Evolutionary conservation across 2,113 vertebrate genomes (phyloP).

Genomic region (Petrocephalus microphthalmus): DNA sequence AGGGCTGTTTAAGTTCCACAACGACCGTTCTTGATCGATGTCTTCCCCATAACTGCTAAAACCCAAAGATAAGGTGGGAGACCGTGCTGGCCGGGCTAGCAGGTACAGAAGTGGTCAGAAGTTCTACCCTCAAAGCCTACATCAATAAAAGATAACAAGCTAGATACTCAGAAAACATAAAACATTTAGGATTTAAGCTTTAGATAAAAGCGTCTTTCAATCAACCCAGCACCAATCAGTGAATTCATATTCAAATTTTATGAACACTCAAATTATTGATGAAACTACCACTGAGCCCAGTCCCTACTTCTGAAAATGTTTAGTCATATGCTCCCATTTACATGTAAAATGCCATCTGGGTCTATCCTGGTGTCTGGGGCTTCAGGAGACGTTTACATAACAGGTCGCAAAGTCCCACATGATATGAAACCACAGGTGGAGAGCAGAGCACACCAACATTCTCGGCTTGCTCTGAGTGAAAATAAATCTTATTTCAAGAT

Average conservation of each 20-base stretch:
- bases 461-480: background rate
- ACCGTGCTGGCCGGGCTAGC: background rate
- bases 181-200: too few species aligned
- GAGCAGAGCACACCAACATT: background rate
- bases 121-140: background rate
- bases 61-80: background rate
- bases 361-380: background rate
- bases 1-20: background rate
- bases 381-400: background rate
- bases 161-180: background rate
- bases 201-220: background rate
- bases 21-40: background rate
- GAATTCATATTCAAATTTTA: background rate
- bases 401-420: background rate
- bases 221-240: background rate
- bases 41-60: background rate
- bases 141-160: background rate
- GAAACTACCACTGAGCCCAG: background rate
- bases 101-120: background rate
- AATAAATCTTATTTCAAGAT: constrained; percentile 13
- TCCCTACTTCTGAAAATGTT: too few species aligned
- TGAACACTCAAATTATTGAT: background rate
- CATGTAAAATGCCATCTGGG: too few species aligned
- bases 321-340: too few species aligned
- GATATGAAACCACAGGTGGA: background rate